phyloP scores from a whole-genome alignment of 2,888 invertebrate species.

The Mythimna lalbum region DNA sequence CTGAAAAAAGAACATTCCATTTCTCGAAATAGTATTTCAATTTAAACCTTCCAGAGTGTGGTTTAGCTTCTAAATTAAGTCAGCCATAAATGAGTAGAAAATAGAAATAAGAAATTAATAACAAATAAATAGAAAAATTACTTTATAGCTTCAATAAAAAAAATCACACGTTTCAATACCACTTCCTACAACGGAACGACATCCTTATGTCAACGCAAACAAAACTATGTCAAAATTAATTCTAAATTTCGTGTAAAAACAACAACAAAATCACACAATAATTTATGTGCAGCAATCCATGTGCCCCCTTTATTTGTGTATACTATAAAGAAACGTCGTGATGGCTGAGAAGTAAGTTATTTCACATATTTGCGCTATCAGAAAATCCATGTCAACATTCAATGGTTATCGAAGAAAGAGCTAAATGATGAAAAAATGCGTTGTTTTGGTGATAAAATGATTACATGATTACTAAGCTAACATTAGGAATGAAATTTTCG shows the following conservation, averaged over 20 bases:
- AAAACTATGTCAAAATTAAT: constrained; percentile 88
- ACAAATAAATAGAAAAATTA: not conserved
- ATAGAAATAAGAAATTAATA: not conserved
- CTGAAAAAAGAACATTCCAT: constrained; percentile 34
- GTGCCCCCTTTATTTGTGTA: constrained; percentile 76
- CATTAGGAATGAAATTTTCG: constrained; percentile 4
- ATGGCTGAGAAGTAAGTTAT: constrained; percentile 88
- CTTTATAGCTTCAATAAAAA: not conserved
- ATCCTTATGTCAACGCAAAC: constrained; percentile 88
- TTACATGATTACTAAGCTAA: constrained; percentile 24
- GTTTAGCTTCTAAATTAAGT: not conserved
- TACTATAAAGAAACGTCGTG: constrained; percentile 72
- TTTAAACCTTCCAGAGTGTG: too few species aligned
- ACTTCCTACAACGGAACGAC: constrained; percentile 61
- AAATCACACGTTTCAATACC: constrained; percentile 31
- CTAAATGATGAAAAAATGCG: constrained; percentile 60
- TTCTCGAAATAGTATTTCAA: not conserved
- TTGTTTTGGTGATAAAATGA: constrained; percentile 58
- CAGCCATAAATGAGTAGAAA: fast-evolving
- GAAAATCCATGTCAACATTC: constrained; percentile 72
- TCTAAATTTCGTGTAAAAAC: constrained; percentile 88
- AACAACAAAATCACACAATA: constrained; percentile 78
- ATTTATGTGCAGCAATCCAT: constrained; percentile 82
- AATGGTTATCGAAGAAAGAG: constrained; percentile 74
- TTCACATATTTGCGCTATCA: constrained; percentile 57